Evolutionary conservation across 2,797 vertebrate species (phyloP), one percentile per base, ranked within the genome.

Genomic region (Chelmon rostratus): DNA sequence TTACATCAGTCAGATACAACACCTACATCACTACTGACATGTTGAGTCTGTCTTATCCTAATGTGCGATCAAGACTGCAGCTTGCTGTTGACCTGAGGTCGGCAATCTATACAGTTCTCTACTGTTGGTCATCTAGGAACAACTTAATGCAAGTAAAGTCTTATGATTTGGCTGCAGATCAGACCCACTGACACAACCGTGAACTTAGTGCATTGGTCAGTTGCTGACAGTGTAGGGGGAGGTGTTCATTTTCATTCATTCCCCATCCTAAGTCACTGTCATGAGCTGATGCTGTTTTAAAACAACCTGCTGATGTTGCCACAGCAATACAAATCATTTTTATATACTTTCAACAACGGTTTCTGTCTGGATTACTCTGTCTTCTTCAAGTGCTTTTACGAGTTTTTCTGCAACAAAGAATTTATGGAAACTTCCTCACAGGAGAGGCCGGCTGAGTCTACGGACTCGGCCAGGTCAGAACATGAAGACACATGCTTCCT

Each of bases 371-470:
- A 47, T 72, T 50, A 73, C 58, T 70, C 31, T 44, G 42, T 64
- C 49, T 54, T 46, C 19, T 58, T 46, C 21, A 84, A 73, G 61
- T 9, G 57, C 54, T 83, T 78, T 78, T 78, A 75, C 16, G 4
- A 84, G 67, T 40, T 64, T 69, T 73, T 78, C 53, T 81, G 56
- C 73, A 59, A 37, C 28, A 47, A 56, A 68, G 61, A 65, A 65
- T 57, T 23, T 72, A 81, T 82, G 89, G 83, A 91, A 88, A 84
- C 7, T 31, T 82, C 12, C 56, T 18, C 47, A 53, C 47, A 68
- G 73, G 47, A 52, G 62, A 4, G 37, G 64, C 5, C 7, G 1
- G 5, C 10, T 33, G 54, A 47, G 59, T 46, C 21, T 44, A n/a
- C n/a, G 12, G 46, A 11, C 72, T 19, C 25, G 46, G 88, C 63